Evolutionary conservation across 2,797 vertebrate species (phyloP).

Genomic region (Moxostoma hubbsi): DNA sequence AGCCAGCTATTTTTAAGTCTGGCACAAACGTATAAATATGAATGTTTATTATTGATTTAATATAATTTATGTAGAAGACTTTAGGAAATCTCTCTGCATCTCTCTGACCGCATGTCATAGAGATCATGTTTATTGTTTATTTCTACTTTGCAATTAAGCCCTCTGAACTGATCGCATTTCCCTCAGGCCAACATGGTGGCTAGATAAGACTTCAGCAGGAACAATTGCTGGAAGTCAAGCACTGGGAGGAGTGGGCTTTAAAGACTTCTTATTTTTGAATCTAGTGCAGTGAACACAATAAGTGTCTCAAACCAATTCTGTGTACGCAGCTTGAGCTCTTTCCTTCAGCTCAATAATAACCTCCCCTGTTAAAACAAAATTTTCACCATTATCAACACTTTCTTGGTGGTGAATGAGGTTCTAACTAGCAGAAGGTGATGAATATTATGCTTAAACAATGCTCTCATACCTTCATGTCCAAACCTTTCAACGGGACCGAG

Average conservation of each 20-base stretch:
- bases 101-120: constrained; percentile 30
- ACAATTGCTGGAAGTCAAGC: constrained; percentile 82
- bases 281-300: constrained; percentile 68
- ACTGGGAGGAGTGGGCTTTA: constrained; percentile 70
- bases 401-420: constrained; percentile 43
- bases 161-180: constrained; percentile 63
- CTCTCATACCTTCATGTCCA: constrained; percentile 17
- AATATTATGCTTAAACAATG: constrained; percentile 50
- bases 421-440: constrained; percentile 34
- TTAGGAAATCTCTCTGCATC: constrained; percentile 23
- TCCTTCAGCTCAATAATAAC: constrained; percentile 63
- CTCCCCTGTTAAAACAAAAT: constrained; percentile 62
- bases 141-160: constrained; percentile 53
- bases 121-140: constrained; percentile 44
- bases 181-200: constrained; percentile 62
- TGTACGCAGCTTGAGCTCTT: constrained; percentile 68
- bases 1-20: constrained; percentile 17
- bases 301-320: constrained; percentile 62
- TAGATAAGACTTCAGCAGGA: constrained; percentile 72
- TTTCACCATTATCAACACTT: constrained; percentile 44
- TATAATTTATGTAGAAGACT: constrained; percentile 17
- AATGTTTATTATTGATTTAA: constrained; percentile 23
- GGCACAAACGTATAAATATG: constrained; percentile 24
- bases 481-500: constrained; percentile 2
- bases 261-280: constrained; percentile 76